phyloP scores from a whole-genome alignment of 2,888 invertebrate genomes.

The Epicampocera succincta region DNA sequence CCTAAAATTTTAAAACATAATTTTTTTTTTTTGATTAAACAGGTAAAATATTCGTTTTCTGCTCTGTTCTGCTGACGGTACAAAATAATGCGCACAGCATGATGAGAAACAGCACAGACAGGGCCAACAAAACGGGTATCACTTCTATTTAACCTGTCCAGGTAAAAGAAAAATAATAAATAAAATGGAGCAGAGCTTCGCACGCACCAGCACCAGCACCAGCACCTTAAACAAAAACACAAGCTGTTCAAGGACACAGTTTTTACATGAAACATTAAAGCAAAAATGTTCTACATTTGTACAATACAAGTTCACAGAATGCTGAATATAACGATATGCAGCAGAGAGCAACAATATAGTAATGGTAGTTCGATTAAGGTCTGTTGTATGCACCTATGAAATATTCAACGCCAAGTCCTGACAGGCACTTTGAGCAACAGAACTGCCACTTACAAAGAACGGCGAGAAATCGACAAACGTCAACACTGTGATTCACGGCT shows the following conservation, averaged over 20 bases:
- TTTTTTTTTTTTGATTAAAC: no score
- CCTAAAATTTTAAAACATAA: background rate
- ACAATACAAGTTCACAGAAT: background rate
- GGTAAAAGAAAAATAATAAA: background rate
- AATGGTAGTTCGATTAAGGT: background rate
- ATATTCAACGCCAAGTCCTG: no score
- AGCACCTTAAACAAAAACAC: background rate
- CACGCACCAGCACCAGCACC: no score
- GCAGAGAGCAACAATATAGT: background rate
- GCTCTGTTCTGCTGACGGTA: background rate
- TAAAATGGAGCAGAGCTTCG: no score
- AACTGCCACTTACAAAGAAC: no score
- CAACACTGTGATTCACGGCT: no score
- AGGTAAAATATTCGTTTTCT: background rate
- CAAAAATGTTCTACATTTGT: background rate
- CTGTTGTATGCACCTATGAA: no score
- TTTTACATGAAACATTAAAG: constrained; percentile 1
- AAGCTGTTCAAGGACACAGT: background rate
- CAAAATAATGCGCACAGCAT: background rate
- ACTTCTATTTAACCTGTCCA: background rate
- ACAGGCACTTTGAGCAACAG: no score
- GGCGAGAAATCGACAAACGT: no score
- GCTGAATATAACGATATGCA: background rate
- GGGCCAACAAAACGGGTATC: background rate
- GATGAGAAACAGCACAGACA: background rate